Evolutionary conservation across 2,797 vertebrate species (phyloP).

Genomic region (Dallia pectoralis): DNA sequence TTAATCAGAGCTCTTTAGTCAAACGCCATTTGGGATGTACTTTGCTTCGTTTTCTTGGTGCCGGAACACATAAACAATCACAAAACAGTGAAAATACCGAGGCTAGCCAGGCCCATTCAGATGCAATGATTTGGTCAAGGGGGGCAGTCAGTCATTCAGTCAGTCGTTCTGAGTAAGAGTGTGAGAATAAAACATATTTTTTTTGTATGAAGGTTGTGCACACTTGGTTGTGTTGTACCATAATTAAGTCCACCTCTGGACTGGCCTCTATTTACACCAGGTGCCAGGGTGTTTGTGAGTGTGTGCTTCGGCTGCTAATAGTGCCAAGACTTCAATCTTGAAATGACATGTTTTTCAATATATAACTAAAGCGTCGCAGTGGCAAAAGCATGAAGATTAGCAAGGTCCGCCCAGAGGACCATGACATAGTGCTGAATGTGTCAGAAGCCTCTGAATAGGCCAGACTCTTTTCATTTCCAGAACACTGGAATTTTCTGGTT

Average conservation of each 20-base stretch:
- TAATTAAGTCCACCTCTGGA: background rate
- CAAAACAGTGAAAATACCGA: background rate
- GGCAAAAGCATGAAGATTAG: background rate
- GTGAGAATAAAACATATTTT: background rate
- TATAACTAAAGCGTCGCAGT: background rate
- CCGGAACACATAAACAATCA: conserved; percentile 7
- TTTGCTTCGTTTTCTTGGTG: conserved; percentile 28
- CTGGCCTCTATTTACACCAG: background rate
- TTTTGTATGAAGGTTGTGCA: background rate
- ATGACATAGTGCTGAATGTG: background rate
- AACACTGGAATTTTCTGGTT: background rate
- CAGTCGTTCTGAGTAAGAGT: background rate
- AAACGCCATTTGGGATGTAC: background rate
- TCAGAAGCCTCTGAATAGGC: background rate
- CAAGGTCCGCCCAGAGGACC: background rate
- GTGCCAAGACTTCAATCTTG: conserved; percentile 1
- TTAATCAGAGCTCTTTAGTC: background rate
- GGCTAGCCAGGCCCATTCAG: background rate
- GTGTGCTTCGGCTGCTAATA: background rate
- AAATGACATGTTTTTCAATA: conserved; percentile 8
- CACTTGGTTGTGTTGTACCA: background rate
- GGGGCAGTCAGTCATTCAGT: background rate
- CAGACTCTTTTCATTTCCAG: background rate
- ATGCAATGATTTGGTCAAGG: background rate
- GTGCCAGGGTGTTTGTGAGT: background rate